A percentile compares a stretch with the other conserved stretches of the same genome.
Evolutionary conservation across 1,140 invertebrate species (phyloP).

Genomic region (Apis cerana): DNA sequence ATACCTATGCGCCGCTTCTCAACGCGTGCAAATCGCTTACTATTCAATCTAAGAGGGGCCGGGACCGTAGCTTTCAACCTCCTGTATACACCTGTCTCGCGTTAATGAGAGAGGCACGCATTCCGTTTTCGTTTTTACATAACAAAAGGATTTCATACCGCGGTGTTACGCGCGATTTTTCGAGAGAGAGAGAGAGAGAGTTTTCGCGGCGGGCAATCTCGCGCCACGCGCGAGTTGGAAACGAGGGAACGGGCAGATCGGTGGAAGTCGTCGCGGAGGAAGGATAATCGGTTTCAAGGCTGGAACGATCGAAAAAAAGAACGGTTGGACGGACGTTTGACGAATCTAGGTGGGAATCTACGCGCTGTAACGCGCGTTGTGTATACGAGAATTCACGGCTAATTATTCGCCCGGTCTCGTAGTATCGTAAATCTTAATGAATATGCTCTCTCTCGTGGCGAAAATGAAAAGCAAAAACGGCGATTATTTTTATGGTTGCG

Average conservation of each 20-base stretch:
- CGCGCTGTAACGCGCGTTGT: too few relatives aligned
- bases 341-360: too few relatives aligned
- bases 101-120: conserved; percentile 14
- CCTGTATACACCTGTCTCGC: neutral
- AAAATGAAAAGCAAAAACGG: conserved; percentile 44
- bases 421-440: conserved; percentile 73
- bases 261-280: too few relatives aligned
- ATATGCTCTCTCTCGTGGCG: conserved; percentile 12
- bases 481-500: conserved; percentile 44
- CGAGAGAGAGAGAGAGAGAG: neutral
- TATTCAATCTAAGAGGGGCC: conserved; percentile 1
- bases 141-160: neutral
- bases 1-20: neutral
- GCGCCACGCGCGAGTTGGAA: too few relatives aligned
- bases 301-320: neutral
- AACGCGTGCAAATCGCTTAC: conserved; percentile 21
- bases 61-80: neutral
- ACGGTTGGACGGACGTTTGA: too few relatives aligned
- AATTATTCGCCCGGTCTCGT: conserved; percentile 68
- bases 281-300: conserved; percentile 7
- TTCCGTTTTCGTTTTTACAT: conserved; percentile 20
- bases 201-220: neutral
- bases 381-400: conserved; percentile 36
- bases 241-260: too few relatives aligned
- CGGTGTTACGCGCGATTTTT: neutral